phyloP scores from a whole-genome alignment of 2,888 invertebrate species.

The Alloscopus bannaensis region DNA sequence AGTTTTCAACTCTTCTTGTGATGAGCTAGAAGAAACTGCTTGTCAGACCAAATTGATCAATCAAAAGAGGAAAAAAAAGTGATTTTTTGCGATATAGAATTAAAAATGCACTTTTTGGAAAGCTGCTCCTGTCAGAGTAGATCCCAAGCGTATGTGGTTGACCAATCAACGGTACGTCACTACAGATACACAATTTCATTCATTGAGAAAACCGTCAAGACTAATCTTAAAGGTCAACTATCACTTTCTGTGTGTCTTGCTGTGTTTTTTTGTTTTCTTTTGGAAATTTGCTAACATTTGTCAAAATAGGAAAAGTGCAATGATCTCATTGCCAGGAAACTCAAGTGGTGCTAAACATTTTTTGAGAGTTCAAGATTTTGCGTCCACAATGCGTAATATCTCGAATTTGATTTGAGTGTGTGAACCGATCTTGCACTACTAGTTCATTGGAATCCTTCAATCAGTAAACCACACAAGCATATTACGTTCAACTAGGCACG shows the following conservation, averaged over 20 bases:
- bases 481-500: too few species aligned
- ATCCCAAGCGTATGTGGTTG: too few species aligned
- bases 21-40: too few species aligned
- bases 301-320: constrained; percentile 50
- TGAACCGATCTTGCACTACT: constrained; percentile 7
- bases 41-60: constrained; percentile 16
- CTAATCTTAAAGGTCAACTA: constrained; percentile 3
- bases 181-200: too few species aligned
- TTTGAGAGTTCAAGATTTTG: too few species aligned
- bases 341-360: neutral
- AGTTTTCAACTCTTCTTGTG: too few species aligned
- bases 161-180: constrained; percentile 4
- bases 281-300: too few species aligned
- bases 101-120: constrained; percentile 22
- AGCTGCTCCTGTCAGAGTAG: too few species aligned
- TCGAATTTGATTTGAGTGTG: neutral
- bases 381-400: neutral
- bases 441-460: constrained; percentile 44
- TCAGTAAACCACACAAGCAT: constrained; percentile 17
- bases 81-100: neutral
- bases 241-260: neutral
- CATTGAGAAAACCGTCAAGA: neutral
- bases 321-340: constrained; percentile 28
- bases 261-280: too few species aligned
- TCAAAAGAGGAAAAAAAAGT: neutral